Conservation (phyloP, 1,140 invertebrate species). For the Drosophila setifemur region DNA sequence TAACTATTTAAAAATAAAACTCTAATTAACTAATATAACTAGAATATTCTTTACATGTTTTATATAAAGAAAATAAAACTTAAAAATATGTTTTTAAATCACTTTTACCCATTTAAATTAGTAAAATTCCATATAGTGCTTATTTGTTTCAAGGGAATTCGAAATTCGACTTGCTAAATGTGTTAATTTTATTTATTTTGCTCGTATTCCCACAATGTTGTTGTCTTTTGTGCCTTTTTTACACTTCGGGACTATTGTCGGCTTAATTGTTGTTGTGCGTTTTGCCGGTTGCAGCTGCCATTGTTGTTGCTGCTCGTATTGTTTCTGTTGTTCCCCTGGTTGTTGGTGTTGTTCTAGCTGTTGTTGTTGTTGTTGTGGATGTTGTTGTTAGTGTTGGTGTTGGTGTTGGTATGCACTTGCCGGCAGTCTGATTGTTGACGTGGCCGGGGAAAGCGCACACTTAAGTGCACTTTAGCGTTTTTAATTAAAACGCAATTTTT, state of each 20-base stretch:
- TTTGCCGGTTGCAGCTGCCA: conserved; percentile 14
- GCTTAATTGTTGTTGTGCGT: conserved; percentile 59
- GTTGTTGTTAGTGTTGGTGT: conserved; percentile 18
- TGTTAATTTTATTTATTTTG: conserved; percentile 26
- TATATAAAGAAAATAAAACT: no score
- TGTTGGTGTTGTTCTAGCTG: background rate
- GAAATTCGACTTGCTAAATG: background rate
- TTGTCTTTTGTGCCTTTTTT: conserved; percentile 47
- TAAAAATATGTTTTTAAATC: no score
- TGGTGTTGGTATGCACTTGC: conserved; percentile 42
- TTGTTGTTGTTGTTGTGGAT: conserved; percentile 1
- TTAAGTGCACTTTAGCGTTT: conserved; percentile 80
- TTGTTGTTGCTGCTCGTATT: conserved; percentile 28
- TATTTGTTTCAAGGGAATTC: background rate
- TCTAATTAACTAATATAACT: no score
- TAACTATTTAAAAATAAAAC: no score
- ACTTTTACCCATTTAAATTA: background rate
- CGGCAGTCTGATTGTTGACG: conserved; percentile 60
- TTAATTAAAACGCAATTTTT: conserved; percentile 79
- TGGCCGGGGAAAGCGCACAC: conserved; percentile 67
- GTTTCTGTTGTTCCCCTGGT: conserved; percentile 14
- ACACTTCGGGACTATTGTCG: conserved; percentile 57
- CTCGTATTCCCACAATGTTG: conserved; percentile 19
- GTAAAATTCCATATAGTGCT: background rate
- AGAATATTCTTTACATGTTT: no score